phyloP scores from a whole-genome alignment of 2,113 vertebrate genomes.

The Lamprologus callipterus region DNA sequence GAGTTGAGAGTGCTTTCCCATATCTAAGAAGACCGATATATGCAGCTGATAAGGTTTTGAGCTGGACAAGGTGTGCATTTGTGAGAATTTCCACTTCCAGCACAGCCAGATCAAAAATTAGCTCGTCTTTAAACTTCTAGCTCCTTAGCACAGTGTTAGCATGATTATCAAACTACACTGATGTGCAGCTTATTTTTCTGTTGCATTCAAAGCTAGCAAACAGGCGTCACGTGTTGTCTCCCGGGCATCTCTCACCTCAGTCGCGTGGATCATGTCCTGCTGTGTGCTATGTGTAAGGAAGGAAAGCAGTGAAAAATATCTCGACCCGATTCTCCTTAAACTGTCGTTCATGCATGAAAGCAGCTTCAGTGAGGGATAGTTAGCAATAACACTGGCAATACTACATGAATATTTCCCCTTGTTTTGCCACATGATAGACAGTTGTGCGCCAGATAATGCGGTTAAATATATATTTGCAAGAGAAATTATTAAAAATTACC shows the following conservation, averaged over 20 bases:
- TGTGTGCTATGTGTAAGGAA: not conserved
- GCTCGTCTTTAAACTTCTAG: not conserved
- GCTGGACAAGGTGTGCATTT: not conserved
- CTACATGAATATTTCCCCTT: not conserved
- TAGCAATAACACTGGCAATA: not conserved
- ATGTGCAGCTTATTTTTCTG: not conserved
- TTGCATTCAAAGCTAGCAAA: not conserved
- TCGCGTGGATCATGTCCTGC: not conserved
- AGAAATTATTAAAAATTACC: not conserved
- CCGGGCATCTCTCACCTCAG: not conserved
- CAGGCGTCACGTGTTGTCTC: not conserved
- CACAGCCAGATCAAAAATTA: not conserved
- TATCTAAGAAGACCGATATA: not conserved
- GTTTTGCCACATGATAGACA: not conserved
- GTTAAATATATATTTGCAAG: not conserved
- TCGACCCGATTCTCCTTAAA: not conserved
- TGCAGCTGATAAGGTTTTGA: not conserved
- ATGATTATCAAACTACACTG: not conserved
- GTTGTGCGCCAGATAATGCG: not conserved
- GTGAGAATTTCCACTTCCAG: not conserved
- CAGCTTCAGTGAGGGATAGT: not conserved
- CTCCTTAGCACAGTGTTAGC: not conserved
- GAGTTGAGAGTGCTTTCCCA: not conserved
- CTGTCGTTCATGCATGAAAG: not conserved
- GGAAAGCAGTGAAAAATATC: not conserved